Percentiles rank a stretch among this genome's conserved stretches.
Evolutionary conservation across 2,113 vertebrate species (phyloP).

Genomic region (Myotis lucifugus): DNA sequence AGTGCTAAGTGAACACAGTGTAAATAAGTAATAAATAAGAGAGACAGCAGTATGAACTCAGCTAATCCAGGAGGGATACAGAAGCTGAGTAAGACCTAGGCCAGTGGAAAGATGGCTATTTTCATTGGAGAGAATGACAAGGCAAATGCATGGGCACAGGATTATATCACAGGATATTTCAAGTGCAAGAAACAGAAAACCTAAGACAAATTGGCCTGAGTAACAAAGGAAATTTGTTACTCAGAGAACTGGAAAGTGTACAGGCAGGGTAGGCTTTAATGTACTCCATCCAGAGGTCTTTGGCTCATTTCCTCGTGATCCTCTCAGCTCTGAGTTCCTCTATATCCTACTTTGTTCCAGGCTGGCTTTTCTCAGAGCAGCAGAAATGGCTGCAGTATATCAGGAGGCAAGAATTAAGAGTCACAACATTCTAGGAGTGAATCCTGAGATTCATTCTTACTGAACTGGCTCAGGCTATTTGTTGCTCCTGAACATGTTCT

Average conservation of each 20-base stretch:
- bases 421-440: not conserved
- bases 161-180: not conserved
- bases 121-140: not conserved
- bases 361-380: not conserved
- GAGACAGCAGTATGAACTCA: not conserved
- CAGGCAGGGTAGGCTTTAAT: not conserved
- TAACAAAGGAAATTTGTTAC: not conserved
- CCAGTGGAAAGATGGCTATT: not conserved
- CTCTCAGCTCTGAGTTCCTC: not conserved
- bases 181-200: not conserved
- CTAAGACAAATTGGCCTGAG: not conserved
- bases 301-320: not conserved
- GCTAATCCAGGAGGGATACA: not conserved
- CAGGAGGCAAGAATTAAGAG: not conserved
- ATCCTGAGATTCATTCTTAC: not conserved
- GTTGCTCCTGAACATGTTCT: not conserved
- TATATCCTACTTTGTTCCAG: not conserved
- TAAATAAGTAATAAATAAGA: not conserved
- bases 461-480: not conserved
- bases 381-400: not conserved
- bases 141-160: not conserved
- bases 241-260: not conserved
- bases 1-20: not conserved
- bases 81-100: not conserved
- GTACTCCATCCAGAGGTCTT: not conserved